phyloP scores from a whole-genome alignment of 2,797 vertebrate species.

The Eurystomus glaucurus region DNA sequence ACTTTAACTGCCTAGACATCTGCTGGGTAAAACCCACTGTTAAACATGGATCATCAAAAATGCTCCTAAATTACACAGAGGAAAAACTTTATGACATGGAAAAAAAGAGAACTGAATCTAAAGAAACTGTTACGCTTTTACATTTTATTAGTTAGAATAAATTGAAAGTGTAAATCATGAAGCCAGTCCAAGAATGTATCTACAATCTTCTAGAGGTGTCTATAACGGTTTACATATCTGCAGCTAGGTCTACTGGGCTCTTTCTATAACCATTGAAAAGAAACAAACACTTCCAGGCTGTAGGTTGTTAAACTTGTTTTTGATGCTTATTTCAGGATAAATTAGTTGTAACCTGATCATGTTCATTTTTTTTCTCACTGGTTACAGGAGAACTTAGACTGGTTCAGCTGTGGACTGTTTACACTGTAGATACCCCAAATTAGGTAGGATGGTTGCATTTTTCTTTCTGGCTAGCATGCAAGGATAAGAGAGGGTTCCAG shows the following conservation, averaged over 20 bases:
- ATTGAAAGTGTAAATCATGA: background rate
- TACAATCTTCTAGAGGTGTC: background rate
- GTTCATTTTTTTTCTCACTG: background rate
- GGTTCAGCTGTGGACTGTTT: background rate
- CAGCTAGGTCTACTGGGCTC: background rate
- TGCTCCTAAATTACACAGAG: background rate
- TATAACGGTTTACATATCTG: background rate
- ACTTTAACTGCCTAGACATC: background rate
- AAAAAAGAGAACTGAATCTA: background rate
- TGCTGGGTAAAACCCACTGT: conserved; percentile 6
- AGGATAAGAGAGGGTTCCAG: background rate
- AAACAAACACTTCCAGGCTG: background rate
- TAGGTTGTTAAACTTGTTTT: background rate
- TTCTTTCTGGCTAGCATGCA: background rate
- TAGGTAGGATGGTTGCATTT: background rate
- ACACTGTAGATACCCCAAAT: background rate
- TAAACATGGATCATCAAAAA: background rate
- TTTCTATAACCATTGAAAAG: rapidly evolving
- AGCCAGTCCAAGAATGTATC: background rate
- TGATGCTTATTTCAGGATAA: background rate
- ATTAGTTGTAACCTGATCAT: background rate
- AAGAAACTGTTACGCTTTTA: background rate
- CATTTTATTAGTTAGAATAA: background rate
- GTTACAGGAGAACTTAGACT: background rate
- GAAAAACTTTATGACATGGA: background rate